Evolutionary conservation across 64 coral and sea anemone species (phyloP), one percentile per base, ranked within the genome.

Genomic region (Porites lutea): DNA sequence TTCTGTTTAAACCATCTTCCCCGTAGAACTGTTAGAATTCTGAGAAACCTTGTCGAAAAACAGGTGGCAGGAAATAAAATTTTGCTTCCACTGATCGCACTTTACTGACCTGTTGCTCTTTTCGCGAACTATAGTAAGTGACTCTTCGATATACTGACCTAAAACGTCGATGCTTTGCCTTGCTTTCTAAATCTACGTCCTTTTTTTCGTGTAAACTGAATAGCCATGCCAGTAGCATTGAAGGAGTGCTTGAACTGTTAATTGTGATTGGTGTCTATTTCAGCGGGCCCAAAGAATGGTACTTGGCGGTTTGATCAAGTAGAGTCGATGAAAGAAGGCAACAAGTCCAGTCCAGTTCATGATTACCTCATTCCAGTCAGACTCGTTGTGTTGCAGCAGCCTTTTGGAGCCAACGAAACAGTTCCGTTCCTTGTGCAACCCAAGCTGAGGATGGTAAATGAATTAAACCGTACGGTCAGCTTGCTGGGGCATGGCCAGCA

Each of bases 221-320:
- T 37, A 37, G 27, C 27, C 27, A 37, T 37, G 27, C 27, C 1
- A 37, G 27, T 37, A 37, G 27, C 27, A 37, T 37, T 37, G 27
- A 37, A 37, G 27, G 27, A 37, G 27, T 37, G 7, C 12, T 57
- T 12, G 1, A 57, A 77, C 10, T 75, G 87, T 91, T 44, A 20
- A 64, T 14, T 64, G 37, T 52, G 8, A 1, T 0, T 65, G 53
- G 2, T 22, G 71, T 13, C 48, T 53, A 71, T 47, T 64, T 74
- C 59, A 95, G 89, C 82, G 4, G 89, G 93, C 7, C 88, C 93
- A 37, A 81, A 55, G 11, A 95, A 91, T 88, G 83, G 89, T 15
- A 95, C 89, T 52, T 91, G 64, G 77, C 51, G 93, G 7, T 95
- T 92, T 88, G 93, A 95, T 76, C 89, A 95, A 19, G 70, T 44